Base-by-base conservation (phyloP, 2,888 invertebrate genomes). In the Stegana nigrithorax region DNA sequence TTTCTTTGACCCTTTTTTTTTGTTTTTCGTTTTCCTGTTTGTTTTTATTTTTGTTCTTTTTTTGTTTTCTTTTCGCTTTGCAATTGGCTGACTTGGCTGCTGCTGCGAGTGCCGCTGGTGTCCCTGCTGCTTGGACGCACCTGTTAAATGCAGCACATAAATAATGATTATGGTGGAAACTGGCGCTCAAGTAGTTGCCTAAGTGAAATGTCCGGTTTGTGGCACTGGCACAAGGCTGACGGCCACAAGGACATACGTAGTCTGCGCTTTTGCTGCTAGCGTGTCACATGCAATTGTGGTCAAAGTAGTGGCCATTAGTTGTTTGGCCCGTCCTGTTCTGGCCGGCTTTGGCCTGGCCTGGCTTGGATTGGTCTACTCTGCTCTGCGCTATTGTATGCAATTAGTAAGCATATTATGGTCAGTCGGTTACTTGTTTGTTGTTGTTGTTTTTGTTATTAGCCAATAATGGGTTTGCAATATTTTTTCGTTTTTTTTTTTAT, bases 91-190 rank as follows among this genome's bases (percentile, higher is more conserved):
- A n/a, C n/a, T n/a, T 8, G 17, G 57, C 12, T 45, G 19, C 42
- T 61, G 39, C 25, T 12, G 27, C 44, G 44, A 12, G 29, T 62
- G n/a, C n/a, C 4, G 39, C 17, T 39, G 39, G 29, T 10, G 29
- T 29, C 10, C 6, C 39, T n/a, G 14, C n/a, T 4, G 39, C 14
- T 2, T n/a, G 39, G 53, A 68, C 56, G 62, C 65, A 69, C 68
- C 67, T 71, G 69, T 63, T 73, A 72, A 69, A 72, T 66, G 64
- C 57, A 64, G 55, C 60, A 65, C 68, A 74, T 75, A 71, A 74
- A 75, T 74, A 68, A 70, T 67, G 65, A 75, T 71, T 73, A 69
- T 25, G 44, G 36, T 56, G 23, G 50, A 62, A 66, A 62, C 58
- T 59, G 60, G 59, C 66, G 39, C 39, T 55, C 29, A 53, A 53